Evolutionary conservation across 2,797 vertebrate species (phyloP), one percentile per base, ranked within the genome.

Genomic region (Sebastes hubbsi): DNA sequence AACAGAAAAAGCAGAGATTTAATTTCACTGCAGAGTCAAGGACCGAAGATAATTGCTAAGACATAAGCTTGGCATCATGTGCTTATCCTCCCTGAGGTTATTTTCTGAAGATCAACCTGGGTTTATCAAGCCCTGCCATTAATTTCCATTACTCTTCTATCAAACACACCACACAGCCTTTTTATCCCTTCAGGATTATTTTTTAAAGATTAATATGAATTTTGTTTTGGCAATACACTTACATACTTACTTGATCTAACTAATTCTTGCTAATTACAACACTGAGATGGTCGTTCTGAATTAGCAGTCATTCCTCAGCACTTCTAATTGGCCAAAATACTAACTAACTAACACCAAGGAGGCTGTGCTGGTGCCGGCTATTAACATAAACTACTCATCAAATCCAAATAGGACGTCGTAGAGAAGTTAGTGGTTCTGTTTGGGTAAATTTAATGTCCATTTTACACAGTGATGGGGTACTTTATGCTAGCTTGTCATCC

Each of bases 101-200:
- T 80, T 83, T 75, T 75, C 72, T 70, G 42, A 80, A 81, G 84
- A 85, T 87, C 80, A 78, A 73, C 75, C 38, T 75, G 80, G 63
- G 72, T 78, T 86, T 79, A 81, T 88, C 69, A 80, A 82, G 58
- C 54, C 13, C 42, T 52, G 72, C 59, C 80, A 84, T 84, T 86
- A 16, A 87, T 87, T 83, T 82, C 63, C 27, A 70, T 74, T 72
- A 63, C 59, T 80, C 24, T 22, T 73, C 54, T 58, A 30, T 78
- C 72, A 83, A 71, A 68, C 27, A 72, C 12, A 27, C 10, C 27
- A 59, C 52, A 54, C 46, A 55, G 70, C 60, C 8, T 73, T 20
- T 18, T 63, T 20, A 72, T 55, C 25, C 72, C 74, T 72, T 8
- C 22, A 75, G 67, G 2, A 68, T 80, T 69, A 54, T 62, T 66